phyloP scores from a whole-genome alignment of 2,113 vertebrate species.

The Dolichallabes microphthalmus region DNA sequence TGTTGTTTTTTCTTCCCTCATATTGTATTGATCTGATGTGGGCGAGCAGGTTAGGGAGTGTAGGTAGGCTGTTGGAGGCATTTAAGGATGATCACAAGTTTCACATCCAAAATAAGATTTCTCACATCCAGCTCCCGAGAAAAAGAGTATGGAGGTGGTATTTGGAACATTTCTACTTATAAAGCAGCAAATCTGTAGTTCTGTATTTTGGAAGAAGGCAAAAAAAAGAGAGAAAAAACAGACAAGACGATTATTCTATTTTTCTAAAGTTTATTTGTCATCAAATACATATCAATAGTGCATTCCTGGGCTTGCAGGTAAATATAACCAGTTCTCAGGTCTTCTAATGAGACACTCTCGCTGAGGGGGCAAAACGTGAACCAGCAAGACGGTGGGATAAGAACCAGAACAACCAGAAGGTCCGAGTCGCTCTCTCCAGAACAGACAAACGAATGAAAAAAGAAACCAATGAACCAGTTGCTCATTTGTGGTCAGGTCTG shows the following conservation, averaged over 20 bases:
- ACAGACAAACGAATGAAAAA: constrained; percentile 35
- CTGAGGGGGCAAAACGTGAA: constrained; percentile 44
- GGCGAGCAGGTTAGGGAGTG: constrained; percentile 9
- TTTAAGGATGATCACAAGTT: constrained; percentile 12
- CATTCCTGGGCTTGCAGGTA: constrained; percentile 73
- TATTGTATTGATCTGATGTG: constrained; percentile 13
- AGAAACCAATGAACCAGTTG: constrained; percentile 28
- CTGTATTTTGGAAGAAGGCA: not conserved
- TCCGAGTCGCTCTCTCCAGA: constrained; percentile 50
- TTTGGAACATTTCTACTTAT: constrained; percentile 3
- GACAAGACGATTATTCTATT: constrained; percentile 35
- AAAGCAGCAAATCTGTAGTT: not conserved
- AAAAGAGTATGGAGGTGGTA: constrained; percentile 1
- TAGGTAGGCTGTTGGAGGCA: constrained; percentile 22
- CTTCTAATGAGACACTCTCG: constrained; percentile 57
- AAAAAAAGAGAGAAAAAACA: constrained; percentile 4
- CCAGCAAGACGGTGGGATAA: constrained; percentile 47
- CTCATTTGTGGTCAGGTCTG: constrained; percentile 28
- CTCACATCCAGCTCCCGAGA: constrained; percentile 1
- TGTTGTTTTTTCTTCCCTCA: not conserved
- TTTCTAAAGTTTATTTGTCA: constrained; percentile 75
- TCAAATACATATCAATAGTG: constrained; percentile 72
- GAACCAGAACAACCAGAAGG: constrained; percentile 47
- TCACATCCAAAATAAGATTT: constrained; percentile 30
- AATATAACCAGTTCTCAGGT: constrained; percentile 62